Evolutionary conservation across 2,888 invertebrate genomes (phyloP).

Genomic region (Cybosia mesomella): DNA sequence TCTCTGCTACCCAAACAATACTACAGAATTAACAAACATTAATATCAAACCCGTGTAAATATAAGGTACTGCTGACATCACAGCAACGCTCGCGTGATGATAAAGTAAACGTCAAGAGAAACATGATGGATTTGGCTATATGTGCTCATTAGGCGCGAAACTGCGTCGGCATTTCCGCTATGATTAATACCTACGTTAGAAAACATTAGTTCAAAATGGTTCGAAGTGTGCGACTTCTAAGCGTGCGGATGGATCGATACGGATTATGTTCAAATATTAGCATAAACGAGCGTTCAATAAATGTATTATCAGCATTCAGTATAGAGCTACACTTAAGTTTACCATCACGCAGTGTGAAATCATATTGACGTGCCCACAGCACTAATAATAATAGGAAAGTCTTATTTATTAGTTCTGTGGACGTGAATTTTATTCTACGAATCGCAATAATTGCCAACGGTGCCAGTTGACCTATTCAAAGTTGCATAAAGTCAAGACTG

Average conservation of each 20-base stretch:
- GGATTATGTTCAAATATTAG: background rate
- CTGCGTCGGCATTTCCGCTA: conserved; percentile 19
- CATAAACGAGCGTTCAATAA: background rate
- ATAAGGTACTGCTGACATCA: conserved; percentile 17
- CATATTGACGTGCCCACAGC: too few species aligned
- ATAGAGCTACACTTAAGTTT: too few species aligned
- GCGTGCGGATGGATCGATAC: conserved; percentile 4
- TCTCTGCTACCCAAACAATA: too few species aligned
- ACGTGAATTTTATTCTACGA: too few species aligned
- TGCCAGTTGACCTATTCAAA: too few species aligned
- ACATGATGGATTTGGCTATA: conserved; percentile 38
- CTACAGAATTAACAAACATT: background rate
- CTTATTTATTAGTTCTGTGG: too few species aligned
- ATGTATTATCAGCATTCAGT: too few species aligned
- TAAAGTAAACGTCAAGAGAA: conserved; percentile 27
- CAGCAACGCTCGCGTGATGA: conserved; percentile 24
- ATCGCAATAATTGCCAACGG: too few species aligned
- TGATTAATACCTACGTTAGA: conserved; percentile 30
- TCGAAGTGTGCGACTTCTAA: conserved; percentile 11
- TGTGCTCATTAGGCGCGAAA: conserved; percentile 37
- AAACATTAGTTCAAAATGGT: background rate
- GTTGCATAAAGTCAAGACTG: too few species aligned
- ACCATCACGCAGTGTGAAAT: too few species aligned
- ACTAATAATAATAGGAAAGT: too few species aligned
- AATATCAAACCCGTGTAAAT: background rate